Base-by-base conservation (phyloP, 2,888 invertebrate genomes). In the Gortyna flavago region DNA sequence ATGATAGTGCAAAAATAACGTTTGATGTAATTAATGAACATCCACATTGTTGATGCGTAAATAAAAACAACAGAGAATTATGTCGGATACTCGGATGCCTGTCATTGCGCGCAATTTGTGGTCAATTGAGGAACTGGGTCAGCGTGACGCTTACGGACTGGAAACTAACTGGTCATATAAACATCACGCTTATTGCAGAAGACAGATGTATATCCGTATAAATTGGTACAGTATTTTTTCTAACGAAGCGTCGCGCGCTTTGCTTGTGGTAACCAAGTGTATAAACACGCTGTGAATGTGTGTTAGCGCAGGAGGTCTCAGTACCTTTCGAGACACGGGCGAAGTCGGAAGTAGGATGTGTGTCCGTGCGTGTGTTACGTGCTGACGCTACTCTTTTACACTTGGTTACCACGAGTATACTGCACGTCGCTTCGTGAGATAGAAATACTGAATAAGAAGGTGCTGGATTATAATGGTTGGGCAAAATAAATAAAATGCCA, bases 91-190 rank as follows among this genome's bases (percentile, higher is more conserved):
- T 72, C 83, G 84, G 79, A 79, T 81, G 77, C 13, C 29, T 81
- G 82, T 73, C 75, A 85, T 85, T 84, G 86, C 32, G 73, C 48
- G 72, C 75, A 79, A 75, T 83, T 85, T 79, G 83, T 67, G 83
- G 86, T 64, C 84, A 84, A 84, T 84, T 84, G 77, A 62, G 70
- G 70, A 84, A 85, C 61, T 75, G 72, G 84, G 84, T 83, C 86
- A 64, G 6, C 32, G 75, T 78, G 70, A 62, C 69, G 72, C 51
- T 66, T 71, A 54, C 69, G 35, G 32, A 65, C 38, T 73, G 64
- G 67, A 44, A 18, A 70, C 48, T 66, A 75, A 72, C 83, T 83
- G 69, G 74, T 44, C 41, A 25, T 75, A 81, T 64, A 48, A 77
- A 67, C 48, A 77, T 51, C 32, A 82, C 16, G 48, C 41, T 72